Percentiles rank a stretch among this genome's conserved stretches.
Conservation (phyloP, 1,140 invertebrate genomes). For the Drosophila littoralis region DNA sequence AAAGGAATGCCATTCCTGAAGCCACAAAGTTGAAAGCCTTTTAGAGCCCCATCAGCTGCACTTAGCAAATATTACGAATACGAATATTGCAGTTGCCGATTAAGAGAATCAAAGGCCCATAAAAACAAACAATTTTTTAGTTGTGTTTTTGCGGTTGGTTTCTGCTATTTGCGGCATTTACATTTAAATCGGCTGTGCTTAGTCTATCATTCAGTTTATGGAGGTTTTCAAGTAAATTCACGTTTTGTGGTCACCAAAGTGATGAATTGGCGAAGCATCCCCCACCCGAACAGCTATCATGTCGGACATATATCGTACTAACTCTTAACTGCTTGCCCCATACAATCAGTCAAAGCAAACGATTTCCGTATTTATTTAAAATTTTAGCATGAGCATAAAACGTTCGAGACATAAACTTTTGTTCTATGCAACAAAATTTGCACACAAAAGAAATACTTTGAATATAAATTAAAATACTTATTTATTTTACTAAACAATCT, state of each 20-base stretch:
- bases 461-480: neutral
- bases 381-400: slow-evolving; percentile 1
- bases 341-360: slow-evolving; percentile 14
- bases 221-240: neutral
- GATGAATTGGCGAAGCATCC: slow-evolving; percentile 20
- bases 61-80: slow-evolving; percentile 75
- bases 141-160: slow-evolving; percentile 19
- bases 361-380: slow-evolving; percentile 32
- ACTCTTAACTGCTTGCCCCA: neutral
- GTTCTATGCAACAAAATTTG: slow-evolving; percentile 18
- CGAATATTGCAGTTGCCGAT: slow-evolving; percentile 4
- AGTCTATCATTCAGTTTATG: slow-evolving; percentile 7
- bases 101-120: slow-evolving; percentile 43
- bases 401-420: neutral
- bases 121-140: slow-evolving; percentile 50
- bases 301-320: neutral
- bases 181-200: slow-evolving; percentile 28
- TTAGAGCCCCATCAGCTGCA: slow-evolving; percentile 66
- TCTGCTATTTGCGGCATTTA: slow-evolving; percentile 26
- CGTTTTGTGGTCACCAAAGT: slow-evolving; percentile 10
- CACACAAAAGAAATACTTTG: slow-evolving; percentile 18
- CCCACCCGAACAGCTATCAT: neutral
- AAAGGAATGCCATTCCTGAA: slow-evolving; percentile 40
- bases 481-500: neutral
- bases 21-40: slow-evolving; percentile 44